Percentiles rank a stretch among this genome's conserved stretches.
These are phyloP conservation scores for Stigmatopora argus DNA, from an alignment of 2,113 vertebrate species.

Conservation along the genomic window DNA sequence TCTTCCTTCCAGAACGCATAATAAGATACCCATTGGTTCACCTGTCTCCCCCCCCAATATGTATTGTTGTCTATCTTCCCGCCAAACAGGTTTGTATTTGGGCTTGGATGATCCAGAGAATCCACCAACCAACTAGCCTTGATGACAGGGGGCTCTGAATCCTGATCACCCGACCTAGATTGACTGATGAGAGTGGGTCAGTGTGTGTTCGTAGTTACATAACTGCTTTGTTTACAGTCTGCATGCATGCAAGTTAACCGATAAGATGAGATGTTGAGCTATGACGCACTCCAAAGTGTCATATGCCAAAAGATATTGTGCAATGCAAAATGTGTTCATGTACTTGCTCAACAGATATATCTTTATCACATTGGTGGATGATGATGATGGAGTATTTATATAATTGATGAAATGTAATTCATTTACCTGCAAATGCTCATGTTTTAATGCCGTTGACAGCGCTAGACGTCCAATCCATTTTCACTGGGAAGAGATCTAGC, in stretches of 20 bases:
- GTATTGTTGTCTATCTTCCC: slow-evolving; percentile 34
- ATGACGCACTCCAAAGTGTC: neutral
- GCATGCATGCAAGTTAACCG: slow-evolving; percentile 33
- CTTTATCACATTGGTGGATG: too few relatives aligned
- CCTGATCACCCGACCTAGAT: neutral
- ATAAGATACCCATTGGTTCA: neutral
- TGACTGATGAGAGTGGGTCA: slow-evolving; percentile 26
- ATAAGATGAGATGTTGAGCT: neutral
- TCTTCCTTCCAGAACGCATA: neutral
- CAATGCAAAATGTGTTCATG: neutral
- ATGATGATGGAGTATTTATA: too few relatives aligned
- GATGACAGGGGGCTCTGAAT: slow-evolving; percentile 13
- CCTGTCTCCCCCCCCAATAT: too few relatives aligned
- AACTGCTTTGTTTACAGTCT: slow-evolving; percentile 64
- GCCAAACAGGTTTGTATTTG: slow-evolving; percentile 52
- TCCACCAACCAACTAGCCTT: slow-evolving; percentile 28
- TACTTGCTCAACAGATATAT: too few relatives aligned
- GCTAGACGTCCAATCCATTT: too few relatives aligned
- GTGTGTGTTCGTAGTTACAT: slow-evolving; percentile 44
- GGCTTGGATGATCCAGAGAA: slow-evolving; percentile 32
- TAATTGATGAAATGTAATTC: too few relatives aligned
- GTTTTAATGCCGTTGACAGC: too few relatives aligned
- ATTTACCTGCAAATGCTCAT: too few relatives aligned
- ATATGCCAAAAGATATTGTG: neutral
- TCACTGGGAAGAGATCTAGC: too few relatives aligned